These are phyloP conservation scores for Scelioninae gen. 1 DNA, from an alignment of 2,888 invertebrate species.

Conservation along the genomic window DNA sequence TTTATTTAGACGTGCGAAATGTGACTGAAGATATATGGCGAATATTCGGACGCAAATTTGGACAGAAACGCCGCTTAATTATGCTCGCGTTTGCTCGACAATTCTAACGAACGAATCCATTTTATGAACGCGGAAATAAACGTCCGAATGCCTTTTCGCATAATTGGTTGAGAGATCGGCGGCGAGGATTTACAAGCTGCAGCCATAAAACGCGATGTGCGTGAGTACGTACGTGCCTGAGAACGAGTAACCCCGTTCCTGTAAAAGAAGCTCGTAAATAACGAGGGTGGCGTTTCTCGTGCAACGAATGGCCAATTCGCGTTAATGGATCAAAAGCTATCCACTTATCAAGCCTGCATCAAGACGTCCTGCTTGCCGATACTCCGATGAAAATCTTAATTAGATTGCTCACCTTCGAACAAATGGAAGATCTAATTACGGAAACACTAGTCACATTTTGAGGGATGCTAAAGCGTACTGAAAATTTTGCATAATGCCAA, in stretches of 20 bases:
- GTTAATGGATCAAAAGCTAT: conserved; percentile 69
- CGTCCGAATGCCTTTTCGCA: conserved; percentile 55
- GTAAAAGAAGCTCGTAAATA: conserved; percentile 67
- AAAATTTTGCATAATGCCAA: too few species aligned
- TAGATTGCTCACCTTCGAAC: conserved; percentile 39
- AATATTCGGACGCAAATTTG: conserved; percentile 10
- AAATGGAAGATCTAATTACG: conserved; percentile 18
- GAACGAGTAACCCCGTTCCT: conserved; percentile 60
- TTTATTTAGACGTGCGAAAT: conserved; percentile 24
- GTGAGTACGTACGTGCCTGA: conserved; percentile 65
- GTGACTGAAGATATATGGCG: conserved; percentile 16
- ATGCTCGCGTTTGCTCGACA: conserved; percentile 31
- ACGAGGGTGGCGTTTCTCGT: conserved; percentile 62
- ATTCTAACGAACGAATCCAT: conserved; percentile 19
- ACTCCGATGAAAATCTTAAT: conserved; percentile 53
- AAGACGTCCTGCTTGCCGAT: conserved; percentile 44
- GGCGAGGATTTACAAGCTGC: conserved; percentile 66
- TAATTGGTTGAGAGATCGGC: conserved; percentile 61
- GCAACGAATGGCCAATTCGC: conserved; percentile 60
- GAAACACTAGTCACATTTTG: background rate
- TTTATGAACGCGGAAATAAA: conserved; percentile 45
- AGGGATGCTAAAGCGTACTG: too few species aligned
- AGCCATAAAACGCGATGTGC: conserved; percentile 66
- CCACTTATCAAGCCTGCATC: conserved; percentile 62
- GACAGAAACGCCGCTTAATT: conserved; percentile 47